Conservation (phyloP, 2,113 vertebrate species). For the Numida meleagris region DNA sequence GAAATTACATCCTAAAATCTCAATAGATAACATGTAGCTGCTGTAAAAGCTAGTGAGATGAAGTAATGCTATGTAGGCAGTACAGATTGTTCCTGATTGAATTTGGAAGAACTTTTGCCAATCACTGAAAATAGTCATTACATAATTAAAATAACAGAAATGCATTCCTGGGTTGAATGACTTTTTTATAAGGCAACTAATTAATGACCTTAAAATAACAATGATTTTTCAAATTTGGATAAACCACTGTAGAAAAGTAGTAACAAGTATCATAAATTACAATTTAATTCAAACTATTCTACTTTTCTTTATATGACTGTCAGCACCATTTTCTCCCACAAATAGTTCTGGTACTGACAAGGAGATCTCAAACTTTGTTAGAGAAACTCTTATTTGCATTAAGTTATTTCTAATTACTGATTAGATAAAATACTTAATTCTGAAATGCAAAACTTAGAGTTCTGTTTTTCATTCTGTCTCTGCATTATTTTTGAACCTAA, state of each 20-base stretch:
- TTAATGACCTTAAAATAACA: constrained; percentile 41
- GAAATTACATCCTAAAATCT: constrained; percentile 63
- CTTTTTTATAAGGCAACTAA: background rate
- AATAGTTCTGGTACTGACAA: accelerated
- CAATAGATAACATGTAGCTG: constrained; percentile 48
- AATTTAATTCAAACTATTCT: background rate
- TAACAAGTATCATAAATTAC: background rate
- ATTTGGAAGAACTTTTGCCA: constrained; percentile 60
- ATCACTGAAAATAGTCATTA: constrained; percentile 56
- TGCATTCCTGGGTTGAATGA: background rate
- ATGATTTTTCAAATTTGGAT: background rate
- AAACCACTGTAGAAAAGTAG: background rate
- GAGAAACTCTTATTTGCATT: background rate
- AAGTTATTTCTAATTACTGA: background rate
- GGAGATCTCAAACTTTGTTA: background rate
- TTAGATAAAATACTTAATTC: background rate
- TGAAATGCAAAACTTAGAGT: background rate
- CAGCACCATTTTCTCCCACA: background rate
- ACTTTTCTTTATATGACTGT: background rate
- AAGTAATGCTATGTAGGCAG: constrained; percentile 59
- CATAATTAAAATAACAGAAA: constrained; percentile 50
- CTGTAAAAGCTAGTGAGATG: constrained; percentile 56
- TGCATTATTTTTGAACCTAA: background rate
- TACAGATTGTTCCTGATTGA: constrained; percentile 56
- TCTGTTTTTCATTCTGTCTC: background rate